A percentile compares a stretch with the other conserved stretches of the same genome.
Evolutionary conservation across 2,888 invertebrate genomes (phyloP).

Genomic region (Automeris io): DNA sequence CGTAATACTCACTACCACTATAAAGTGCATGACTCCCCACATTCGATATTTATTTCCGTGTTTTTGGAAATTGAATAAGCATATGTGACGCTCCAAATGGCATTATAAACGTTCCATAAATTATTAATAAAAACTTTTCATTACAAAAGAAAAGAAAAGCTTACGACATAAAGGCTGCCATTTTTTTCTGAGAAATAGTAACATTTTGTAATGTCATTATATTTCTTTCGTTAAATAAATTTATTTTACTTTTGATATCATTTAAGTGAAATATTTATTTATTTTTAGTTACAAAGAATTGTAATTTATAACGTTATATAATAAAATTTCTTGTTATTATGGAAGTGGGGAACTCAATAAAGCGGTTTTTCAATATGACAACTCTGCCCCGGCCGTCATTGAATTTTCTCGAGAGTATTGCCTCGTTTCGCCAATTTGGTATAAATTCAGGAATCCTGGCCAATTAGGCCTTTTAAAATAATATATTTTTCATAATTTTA

Average conservation of each 20-base stretch:
- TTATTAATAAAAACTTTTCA: constrained; percentile 59
- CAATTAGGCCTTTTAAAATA: too few relatives aligned
- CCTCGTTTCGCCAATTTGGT: too few relatives aligned
- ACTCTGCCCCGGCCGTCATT: too few relatives aligned
- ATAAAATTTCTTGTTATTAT: background rate
- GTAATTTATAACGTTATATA: background rate
- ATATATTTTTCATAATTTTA: background rate
- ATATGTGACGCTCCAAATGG: constrained; percentile 41
- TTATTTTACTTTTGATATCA: background rate
- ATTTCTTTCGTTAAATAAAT: background rate
- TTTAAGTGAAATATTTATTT: too few relatives aligned
- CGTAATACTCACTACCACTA: constrained; percentile 67
- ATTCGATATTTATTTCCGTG: constrained; percentile 38
- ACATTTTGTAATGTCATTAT: constrained; percentile 32
- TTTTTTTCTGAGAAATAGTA: constrained; percentile 63
- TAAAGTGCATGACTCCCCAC: constrained; percentile 50
- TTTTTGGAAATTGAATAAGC: constrained; percentile 33
- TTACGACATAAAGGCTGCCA: constrained; percentile 76
- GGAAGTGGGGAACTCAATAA: background rate
- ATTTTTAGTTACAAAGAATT: background rate
- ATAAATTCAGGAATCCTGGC: too few relatives aligned
- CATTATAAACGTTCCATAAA: constrained; percentile 55
- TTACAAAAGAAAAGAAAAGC: constrained; percentile 66
- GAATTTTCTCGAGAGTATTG: too few relatives aligned
- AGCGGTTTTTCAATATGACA: constrained; percentile 2